phyloP scores from a whole-genome alignment of 1,140 invertebrate species.

The Neotoxoptera formosana region DNA sequence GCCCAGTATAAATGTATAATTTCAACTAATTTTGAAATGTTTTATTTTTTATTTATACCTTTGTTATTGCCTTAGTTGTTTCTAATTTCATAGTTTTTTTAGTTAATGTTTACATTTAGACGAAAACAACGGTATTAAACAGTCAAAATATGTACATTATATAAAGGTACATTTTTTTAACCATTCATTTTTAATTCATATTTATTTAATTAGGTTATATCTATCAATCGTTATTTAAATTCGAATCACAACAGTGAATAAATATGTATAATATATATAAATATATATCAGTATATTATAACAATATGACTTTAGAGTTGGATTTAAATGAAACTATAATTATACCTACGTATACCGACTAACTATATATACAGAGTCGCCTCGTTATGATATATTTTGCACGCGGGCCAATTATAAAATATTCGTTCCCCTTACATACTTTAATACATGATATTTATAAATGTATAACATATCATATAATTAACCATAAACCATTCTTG shows the following conservation, averaged over 20 bases:
- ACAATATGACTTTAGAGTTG: background rate
- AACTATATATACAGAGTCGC: background rate
- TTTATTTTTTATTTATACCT: too few relatives aligned
- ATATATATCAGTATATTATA: too few relatives aligned
- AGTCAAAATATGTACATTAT: too few relatives aligned
- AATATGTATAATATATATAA: background rate
- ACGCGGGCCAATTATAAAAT: background rate
- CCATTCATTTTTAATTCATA: too few relatives aligned
- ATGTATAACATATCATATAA: background rate
- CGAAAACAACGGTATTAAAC: too few relatives aligned
- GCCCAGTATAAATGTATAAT: too few relatives aligned
- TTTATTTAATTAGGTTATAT: background rate
- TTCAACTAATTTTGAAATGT: too few relatives aligned
- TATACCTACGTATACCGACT: background rate
- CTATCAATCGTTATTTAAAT: background rate
- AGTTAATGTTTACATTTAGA: too few relatives aligned
- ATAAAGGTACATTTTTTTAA: too few relatives aligned
- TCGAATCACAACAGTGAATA: background rate
- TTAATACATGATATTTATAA: background rate
- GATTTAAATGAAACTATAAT: background rate
- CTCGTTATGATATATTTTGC: slow-evolving; percentile 1
- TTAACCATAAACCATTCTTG: background rate
- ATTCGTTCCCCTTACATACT: background rate
- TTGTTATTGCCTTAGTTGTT: too few relatives aligned
- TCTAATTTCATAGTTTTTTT: too few relatives aligned